Base-by-base conservation (phyloP, 2,113 vertebrate genomes). In the Gasterosteus nipponicus region DNA sequence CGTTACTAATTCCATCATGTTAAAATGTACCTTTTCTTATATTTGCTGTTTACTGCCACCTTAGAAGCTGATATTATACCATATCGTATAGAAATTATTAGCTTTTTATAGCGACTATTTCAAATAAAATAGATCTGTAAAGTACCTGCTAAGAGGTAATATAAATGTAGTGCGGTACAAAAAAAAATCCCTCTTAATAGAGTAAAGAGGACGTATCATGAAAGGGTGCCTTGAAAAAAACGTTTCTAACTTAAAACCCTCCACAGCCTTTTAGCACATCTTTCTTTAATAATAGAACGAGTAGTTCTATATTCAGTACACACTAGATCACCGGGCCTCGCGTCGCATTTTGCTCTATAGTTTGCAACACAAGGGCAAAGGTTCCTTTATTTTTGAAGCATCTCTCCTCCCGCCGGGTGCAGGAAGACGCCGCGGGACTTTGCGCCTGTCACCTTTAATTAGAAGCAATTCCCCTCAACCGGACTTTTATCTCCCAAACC, bases 391-490 rank as follows among this genome's bases (percentile, higher is more conserved):
- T 75, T 56, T 73, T 42, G 65, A 66, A 59, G 47, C 14, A 35
- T 77, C 69, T 80, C 42, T 78, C 82, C 72, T 78, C 66, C 46
- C 78, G 82, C 78, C 77, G 85, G 86, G 80, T 85, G 88, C 79
- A 88, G 82, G 74, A 78, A 69, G 83, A 80, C 41, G 0, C 77
- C 47, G 64, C 68, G 72, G 80, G 81, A 87, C 33, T 67, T 46
- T 80, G 47, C 69, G 69, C 57, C 66, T 77, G 70, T 79, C 86
- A 73, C 86, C 86, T 91, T 82, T 89, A 86, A 89, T 88, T 88
- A 91, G 87, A 88, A 87, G 73, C 70, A 62, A 70, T 82, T 83
- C 77, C 83, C 73, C 76, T 79, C 39, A 69, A 76, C 78, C 42
- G 60, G 69, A 74, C 78, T 77, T 56, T 83, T 85, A 83, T 82